Base-by-base conservation (phyloP, 2,797 vertebrate species). In the Ibycter americanus region DNA sequence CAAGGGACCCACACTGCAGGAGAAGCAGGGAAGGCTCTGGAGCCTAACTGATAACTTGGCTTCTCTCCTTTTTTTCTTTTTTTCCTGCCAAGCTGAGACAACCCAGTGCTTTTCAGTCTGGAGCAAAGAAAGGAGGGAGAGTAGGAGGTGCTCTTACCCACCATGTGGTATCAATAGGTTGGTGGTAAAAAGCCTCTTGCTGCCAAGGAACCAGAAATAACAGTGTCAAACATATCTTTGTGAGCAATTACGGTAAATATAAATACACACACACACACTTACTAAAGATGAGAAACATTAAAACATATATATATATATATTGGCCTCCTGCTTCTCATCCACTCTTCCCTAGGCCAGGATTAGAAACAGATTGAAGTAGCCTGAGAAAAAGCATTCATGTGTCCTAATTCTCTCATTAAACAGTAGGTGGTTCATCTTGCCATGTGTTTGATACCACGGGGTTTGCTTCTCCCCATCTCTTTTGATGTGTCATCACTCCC, bases 361-460 rank as follows among this genome's bases (percentile, higher is more conserved):
- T 95, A 65, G 82, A 96, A 94, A 83, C 96, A 96, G 90, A 93
- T 72, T 93, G 91, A 66, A 83, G 77, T 9, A 93, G 93, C 81
- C 84, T 92, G 91, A 94, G 92, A 88, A 95, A 87, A 87, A 65
- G 19, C 40, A 29, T 83, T 65, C 49, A 15, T 6, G 2, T 62
- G 77, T 61, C 95, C 89, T 49, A 73, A 74, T 79, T 82, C 68
- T 62, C 88, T 55, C 22, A 9, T 89, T 90, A 80, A 87, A 66
- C 87, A 36, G 77, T 6, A 93, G 86, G 78, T 82, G 86, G 88
- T 89, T 94, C 55, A 29, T 54, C 74, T 77, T 84, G 61, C 78
- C 89, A 52, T 36, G 46, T 56, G 86, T 58, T 88, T 52, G 89
- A 54, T 36, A 40, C 46, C 90, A 76, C 0, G 0, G 73, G 54